These are phyloP conservation scores for Oceanodroma tethys DNA, from an alignment of 2,113 vertebrate genomes.

Conservation along the genomic window DNA sequence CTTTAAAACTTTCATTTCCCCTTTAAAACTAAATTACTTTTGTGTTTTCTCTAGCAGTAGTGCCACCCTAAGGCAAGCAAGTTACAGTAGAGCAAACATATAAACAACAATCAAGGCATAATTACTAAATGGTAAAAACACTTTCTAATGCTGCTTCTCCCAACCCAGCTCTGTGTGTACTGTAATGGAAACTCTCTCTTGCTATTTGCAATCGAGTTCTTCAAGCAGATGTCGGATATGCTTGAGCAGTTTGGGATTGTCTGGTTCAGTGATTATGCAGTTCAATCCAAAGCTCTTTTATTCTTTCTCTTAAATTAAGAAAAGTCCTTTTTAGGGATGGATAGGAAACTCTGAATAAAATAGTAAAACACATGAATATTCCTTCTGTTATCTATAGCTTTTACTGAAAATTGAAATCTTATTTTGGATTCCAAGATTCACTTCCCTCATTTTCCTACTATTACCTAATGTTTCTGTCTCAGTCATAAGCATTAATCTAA, in stretches of 20 bases:
- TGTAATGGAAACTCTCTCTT: slow-evolving; percentile 25
- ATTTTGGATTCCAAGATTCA: background rate
- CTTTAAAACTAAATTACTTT: slow-evolving; percentile 79
- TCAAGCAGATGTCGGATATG: slow-evolving; percentile 6
- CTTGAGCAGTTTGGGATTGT: slow-evolving; percentile 35
- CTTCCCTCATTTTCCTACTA: background rate
- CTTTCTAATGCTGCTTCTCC: slow-evolving; percentile 40
- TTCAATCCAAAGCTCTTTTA: slow-evolving; percentile 43
- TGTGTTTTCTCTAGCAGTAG: slow-evolving; percentile 67
- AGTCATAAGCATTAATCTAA: slow-evolving; percentile 21
- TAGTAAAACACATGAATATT: background rate
- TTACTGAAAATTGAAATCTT: slow-evolving; percentile 2
- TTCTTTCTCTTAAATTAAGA: slow-evolving; percentile 40
- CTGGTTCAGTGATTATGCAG: slow-evolving; percentile 49
- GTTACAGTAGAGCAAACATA: slow-evolving; percentile 73
- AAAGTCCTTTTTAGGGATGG: background rate
- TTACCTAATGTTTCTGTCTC: slow-evolving; percentile 7
- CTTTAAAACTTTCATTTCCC: slow-evolving; percentile 80
- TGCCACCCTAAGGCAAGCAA: slow-evolving; percentile 69
- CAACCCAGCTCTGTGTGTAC: background rate
- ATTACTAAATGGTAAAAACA: slow-evolving; percentile 70
- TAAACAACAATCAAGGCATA: slow-evolving; percentile 76
- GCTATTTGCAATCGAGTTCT: slow-evolving; percentile 5
- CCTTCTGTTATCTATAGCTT: background rate
- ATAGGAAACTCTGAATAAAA: background rate